These are phyloP conservation scores for Corydoras maculifer DNA, from an alignment of 2,113 vertebrate species.

Conservation along the genomic window DNA sequence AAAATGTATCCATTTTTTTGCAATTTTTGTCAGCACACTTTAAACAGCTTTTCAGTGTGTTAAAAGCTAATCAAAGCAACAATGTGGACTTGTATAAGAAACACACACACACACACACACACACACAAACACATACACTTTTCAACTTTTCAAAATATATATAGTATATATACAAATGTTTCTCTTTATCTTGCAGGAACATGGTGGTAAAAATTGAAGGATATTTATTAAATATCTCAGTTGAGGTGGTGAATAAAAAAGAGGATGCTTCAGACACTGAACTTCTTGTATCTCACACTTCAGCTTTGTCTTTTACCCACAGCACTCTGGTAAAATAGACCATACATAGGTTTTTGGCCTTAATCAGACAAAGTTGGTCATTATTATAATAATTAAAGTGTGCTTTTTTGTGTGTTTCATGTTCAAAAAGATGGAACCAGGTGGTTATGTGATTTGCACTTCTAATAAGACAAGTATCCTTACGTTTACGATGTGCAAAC, in stretches of 20 bases:
- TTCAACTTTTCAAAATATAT: too few species aligned
- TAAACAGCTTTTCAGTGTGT: too few species aligned
- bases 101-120: too few species aligned
- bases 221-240: not conserved
- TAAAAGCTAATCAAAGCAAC: too few species aligned
- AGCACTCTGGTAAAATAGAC: not conserved
- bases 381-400: not conserved
- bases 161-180: not conserved
- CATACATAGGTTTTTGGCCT: too few species aligned
- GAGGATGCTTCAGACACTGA: not conserved
- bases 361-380: too few species aligned
- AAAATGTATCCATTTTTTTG: too few species aligned
- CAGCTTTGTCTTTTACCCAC: not conserved
- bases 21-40: too few species aligned
- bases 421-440: not conserved
- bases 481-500: not conserved
- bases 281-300: not conserved
- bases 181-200: not conserved
- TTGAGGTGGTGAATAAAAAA: not conserved
- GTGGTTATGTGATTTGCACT: not conserved
- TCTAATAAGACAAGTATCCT: not conserved
- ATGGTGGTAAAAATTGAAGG: not conserved
- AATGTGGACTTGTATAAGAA: too few species aligned
- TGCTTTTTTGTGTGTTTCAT: not conserved
- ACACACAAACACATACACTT: too few species aligned